Base-by-base conservation (phyloP, 1,140 invertebrate genomes). In the Frieseomelitta varia region DNA sequence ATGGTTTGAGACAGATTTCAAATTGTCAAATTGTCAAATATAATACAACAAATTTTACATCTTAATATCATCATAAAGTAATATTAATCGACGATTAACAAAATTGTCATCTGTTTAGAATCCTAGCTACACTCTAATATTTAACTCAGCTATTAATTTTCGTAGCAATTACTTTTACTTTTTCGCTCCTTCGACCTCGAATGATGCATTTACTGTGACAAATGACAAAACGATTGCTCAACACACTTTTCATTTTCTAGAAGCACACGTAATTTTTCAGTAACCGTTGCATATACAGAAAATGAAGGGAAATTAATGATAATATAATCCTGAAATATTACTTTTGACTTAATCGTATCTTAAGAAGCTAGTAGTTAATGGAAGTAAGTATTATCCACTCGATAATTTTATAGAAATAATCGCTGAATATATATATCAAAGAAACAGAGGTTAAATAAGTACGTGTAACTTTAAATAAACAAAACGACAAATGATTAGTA, bases 211-310 rank as follows among this genome's bases (percentile, higher is more conserved):
- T 34, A 1, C 24, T 12, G 2, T 34, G 30, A 11, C 67, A 39
- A 19, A 34, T 39, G 34, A 68, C 34, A 68, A 68, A 68, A 68
- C n/a, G 67, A 68, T 68, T 68, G 39, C 67, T 68, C 34, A 68
- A 68, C 67, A 24, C 34, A 39, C 27, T 67, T 67, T 67, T 67
- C 65, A 34, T 21, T 68, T 24, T 39, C 39, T 39, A 19, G 19
- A 68, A 68, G 24, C 11, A 4, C 21, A 69, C 68, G 68, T 47
- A 8, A 47, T 47, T 47, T 47, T 47, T 47, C 39, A 47, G 8
- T 47, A 47, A 47, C 39, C 0, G 8, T 47, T 47, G 6, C 8
- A 47, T 47, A 10, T 47, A 47, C 39, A 10, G 39, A 47, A 0
- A 6, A 47, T 47, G 39, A 47, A 67, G 21, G 34, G 21, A 24